These are phyloP conservation scores for Ischnus inquisitorius DNA, from an alignment of 2,888 invertebrate species.

Conservation along the genomic window DNA sequence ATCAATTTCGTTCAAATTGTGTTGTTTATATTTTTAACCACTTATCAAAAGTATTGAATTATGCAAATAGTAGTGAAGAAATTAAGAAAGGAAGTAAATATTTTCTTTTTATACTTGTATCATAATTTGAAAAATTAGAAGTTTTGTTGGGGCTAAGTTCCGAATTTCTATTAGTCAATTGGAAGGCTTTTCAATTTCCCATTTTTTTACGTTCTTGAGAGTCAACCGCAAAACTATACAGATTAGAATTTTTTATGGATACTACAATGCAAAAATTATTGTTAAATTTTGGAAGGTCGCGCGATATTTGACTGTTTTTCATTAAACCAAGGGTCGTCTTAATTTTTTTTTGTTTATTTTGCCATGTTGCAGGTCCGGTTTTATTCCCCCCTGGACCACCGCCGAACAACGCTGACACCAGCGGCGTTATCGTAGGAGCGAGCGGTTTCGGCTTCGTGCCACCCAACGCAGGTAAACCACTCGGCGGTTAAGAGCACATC, in stretches of 20 bases:
- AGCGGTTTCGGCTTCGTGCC: conserved; percentile 95
- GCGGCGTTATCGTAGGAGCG: conserved; percentile 93
- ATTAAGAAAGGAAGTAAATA: background rate
- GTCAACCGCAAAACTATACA: no score
- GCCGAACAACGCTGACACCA: conserved; percentile 89
- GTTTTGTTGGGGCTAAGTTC: no score
- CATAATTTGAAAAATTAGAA: background rate
- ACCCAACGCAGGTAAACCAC: conserved; percentile 89
- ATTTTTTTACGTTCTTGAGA: no score
- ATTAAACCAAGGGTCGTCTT: no score
- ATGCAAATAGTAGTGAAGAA: background rate
- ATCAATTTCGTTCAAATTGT: background rate
- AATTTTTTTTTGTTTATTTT: background rate
- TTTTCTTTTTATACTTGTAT: background rate
- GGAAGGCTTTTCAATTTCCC: no score
- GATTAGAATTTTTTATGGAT: background rate
- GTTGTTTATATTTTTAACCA: background rate
- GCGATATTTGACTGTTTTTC: no score
- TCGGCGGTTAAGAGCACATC: conserved; percentile 79
- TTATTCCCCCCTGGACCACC: conserved; percentile 91
- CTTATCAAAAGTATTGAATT: background rate
- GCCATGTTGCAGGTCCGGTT: conserved; percentile 89
- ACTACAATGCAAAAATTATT: background rate
- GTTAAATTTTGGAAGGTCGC: background rate
- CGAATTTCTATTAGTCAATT: no score